phyloP scores from a whole-genome alignment of 1,140 invertebrate genomes.

The Philopotamus ludificatus region DNA sequence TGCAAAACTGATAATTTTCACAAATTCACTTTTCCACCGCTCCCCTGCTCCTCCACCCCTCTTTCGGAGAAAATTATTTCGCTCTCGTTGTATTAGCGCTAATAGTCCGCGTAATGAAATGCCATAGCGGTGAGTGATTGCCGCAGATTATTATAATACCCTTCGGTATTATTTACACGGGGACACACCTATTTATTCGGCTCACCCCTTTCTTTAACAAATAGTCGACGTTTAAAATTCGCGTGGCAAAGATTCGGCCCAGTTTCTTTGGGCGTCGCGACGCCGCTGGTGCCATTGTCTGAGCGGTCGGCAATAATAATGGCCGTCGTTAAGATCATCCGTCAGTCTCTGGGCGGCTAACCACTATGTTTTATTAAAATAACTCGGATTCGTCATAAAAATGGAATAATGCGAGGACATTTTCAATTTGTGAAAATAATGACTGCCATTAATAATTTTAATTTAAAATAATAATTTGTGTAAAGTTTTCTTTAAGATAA shows the following conservation, averaged over 20 bases:
- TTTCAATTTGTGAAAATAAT: too few relatives aligned
- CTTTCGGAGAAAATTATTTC: slow-evolving; percentile 31
- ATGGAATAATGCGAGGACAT: too few relatives aligned
- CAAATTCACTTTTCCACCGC: slow-evolving; percentile 39
- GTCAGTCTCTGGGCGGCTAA: background rate
- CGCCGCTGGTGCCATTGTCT: background rate
- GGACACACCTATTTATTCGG: background rate
- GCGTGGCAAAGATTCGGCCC: slow-evolving; percentile 18
- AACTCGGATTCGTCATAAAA: too few relatives aligned
- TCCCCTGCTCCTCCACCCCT: slow-evolving; percentile 2
- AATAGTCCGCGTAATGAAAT: slow-evolving; percentile 39
- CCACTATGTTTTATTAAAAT: background rate
- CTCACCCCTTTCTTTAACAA: slow-evolving; percentile 21
- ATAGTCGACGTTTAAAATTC: slow-evolving; percentile 34
- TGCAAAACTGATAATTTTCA: slow-evolving; percentile 38
- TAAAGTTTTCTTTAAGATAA: too few relatives aligned
- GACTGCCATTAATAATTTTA: too few relatives aligned
- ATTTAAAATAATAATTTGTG: too few relatives aligned
- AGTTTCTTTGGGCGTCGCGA: background rate
- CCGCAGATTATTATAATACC: slow-evolving; percentile 38
- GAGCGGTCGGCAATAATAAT: slow-evolving; percentile 8
- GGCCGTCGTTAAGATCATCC: background rate
- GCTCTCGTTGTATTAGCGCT: slow-evolving; percentile 34
- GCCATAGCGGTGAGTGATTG: slow-evolving; percentile 37
- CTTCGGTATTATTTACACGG: slow-evolving; percentile 34